phyloP scores from a whole-genome alignment of 2,113 vertebrate species.

The Megatriorchis doriae region DNA sequence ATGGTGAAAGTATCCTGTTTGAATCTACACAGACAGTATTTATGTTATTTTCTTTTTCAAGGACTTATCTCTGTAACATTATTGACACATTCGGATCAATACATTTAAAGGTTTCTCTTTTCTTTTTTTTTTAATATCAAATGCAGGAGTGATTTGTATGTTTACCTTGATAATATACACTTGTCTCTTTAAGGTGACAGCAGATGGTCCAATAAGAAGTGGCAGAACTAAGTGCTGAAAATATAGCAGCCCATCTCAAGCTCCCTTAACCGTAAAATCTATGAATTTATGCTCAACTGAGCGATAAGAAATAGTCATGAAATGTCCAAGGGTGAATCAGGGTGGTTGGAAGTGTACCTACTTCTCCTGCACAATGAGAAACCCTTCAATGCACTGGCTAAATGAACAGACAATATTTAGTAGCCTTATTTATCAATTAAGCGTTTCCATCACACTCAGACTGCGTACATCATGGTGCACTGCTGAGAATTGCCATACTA shows the following conservation, averaged over 20 bases:
- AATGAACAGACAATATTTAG: conserved; percentile 23
- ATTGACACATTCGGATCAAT: conserved; percentile 67
- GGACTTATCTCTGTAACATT: conserved; percentile 26
- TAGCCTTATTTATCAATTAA: conserved; percentile 63
- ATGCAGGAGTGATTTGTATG: conserved; percentile 66
- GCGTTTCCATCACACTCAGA: neutral
- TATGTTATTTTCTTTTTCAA: conserved; percentile 34
- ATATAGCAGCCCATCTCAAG: conserved; percentile 85
- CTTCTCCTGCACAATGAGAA: conserved; percentile 30
- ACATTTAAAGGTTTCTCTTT: conserved; percentile 43
- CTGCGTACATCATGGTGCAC: neutral
- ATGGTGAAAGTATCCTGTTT: conserved; percentile 21
- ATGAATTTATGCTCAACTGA: conserved; percentile 87
- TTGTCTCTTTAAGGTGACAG: conserved; percentile 81
- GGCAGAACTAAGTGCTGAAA: conserved; percentile 80
- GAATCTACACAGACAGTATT: neutral
- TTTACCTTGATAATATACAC: conserved; percentile 72
- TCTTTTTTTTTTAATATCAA: conserved; percentile 53
- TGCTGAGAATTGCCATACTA: neutral
- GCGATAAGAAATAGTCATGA: conserved; percentile 70
- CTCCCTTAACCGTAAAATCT: conserved; percentile 93
- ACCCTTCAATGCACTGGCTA: conserved; percentile 15
- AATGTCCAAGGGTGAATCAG: conserved; percentile 65
- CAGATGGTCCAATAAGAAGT: conserved; percentile 79
- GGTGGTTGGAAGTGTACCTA: conserved; percentile 11